These are phyloP conservation scores for Euplexia lucipara DNA, from an alignment of 2,888 invertebrate species.

Conservation along the genomic window DNA sequence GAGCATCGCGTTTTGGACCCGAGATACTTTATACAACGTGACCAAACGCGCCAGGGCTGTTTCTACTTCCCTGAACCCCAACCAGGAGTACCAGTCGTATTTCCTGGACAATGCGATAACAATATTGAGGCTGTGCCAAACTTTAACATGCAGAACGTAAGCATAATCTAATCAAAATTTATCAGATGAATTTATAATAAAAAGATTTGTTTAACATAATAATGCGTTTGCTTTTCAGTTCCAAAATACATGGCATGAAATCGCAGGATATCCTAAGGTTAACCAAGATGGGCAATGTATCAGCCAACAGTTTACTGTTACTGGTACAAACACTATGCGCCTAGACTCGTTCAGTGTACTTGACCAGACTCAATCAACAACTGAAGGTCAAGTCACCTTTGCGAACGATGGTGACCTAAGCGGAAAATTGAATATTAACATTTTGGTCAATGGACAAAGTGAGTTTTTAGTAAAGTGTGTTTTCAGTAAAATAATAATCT, in stretches of 20 bases:
- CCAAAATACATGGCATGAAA: conserved; percentile 74
- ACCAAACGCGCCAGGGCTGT: conserved; percentile 76
- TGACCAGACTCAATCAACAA: conserved; percentile 63
- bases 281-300: conserved; percentile 76
- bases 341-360: conserved; percentile 71
- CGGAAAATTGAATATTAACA: conserved; percentile 72
- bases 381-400: conserved; percentile 65
- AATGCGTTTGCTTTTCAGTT: conserved; percentile 65
- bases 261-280: conserved; percentile 74
- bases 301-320: conserved; percentile 65
- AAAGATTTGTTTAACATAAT: conserved; percentile 45
- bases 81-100: conserved; percentile 73
- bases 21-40: conserved; percentile 70
- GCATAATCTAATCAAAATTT: conserved; percentile 24
- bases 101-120: conserved; percentile 79
- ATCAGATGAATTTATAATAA: too few species aligned
- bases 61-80: conserved; percentile 79
- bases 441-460: conserved; percentile 45
- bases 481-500: conserved; percentile 53
- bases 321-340: conserved; percentile 60
- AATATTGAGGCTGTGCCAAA: conserved; percentile 70
- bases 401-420: conserved; percentile 66
- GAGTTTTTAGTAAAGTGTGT: too few species aligned
- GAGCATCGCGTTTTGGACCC: conserved; percentile 72
- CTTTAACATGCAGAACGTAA: conserved; percentile 73